phyloP scores from a whole-genome alignment of 2,888 invertebrate species.

The Alsophila aescularia region DNA sequence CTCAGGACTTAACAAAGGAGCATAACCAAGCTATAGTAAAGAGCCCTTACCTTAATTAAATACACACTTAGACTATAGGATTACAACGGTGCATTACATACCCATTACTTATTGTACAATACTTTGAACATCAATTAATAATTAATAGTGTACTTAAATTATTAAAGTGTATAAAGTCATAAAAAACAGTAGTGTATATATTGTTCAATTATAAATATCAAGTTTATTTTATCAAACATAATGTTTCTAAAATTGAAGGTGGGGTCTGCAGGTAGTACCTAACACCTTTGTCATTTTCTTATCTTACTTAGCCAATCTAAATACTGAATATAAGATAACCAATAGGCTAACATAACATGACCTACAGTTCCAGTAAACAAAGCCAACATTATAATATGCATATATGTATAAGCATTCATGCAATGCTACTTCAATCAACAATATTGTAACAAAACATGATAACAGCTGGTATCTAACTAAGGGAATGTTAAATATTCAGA shows the following conservation, averaged over 20 bases:
- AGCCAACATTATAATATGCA: constrained; percentile 12
- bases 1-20: background rate
- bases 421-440: constrained; percentile 5
- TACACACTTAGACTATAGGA: constrained; percentile 19
- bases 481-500: constrained; percentile 48
- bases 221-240: background rate
- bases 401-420: constrained; percentile 12
- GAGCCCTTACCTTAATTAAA: background rate
- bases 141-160: constrained; percentile 21
- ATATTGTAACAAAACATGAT: constrained; percentile 9
- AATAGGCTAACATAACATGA: background rate
- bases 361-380: constrained; percentile 21
- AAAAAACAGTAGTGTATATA: constrained; percentile 6
- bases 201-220: background rate
- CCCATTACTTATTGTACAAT: constrained; percentile 51
- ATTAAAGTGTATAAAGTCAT: constrained; percentile 6
- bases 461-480: constrained; percentile 39
- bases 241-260: background rate
- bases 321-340: constrained; percentile 6
- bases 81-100: constrained; percentile 20
- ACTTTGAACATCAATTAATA: constrained; percentile 49
- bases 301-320: background rate
- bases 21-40: background rate
- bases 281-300: constrained; percentile 2
- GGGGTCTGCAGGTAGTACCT: background rate